phyloP scores from a whole-genome alignment of 2,888 invertebrate species.

The Lasioglossum lativentre region DNA sequence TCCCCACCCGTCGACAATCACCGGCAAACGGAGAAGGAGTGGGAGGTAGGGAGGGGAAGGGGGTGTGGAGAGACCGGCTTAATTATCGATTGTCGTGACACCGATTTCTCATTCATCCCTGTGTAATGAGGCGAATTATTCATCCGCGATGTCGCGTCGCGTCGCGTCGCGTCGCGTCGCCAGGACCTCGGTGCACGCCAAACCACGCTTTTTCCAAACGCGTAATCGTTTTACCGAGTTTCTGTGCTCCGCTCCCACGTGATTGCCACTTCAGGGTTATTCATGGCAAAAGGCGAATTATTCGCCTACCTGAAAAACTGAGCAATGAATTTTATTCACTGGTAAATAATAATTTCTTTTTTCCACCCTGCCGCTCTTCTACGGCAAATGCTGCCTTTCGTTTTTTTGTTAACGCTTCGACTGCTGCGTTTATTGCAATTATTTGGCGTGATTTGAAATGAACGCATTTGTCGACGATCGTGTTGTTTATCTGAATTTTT shows the following conservation, averaged over 20 bases:
- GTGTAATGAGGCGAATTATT: conserved; percentile 38
- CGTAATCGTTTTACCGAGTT: conserved; percentile 7
- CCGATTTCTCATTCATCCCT: conserved; percentile 47
- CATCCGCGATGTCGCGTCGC: conserved; percentile 17
- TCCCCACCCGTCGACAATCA: neutral
- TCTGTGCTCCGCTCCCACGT: neutral
- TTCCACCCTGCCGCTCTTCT: neutral
- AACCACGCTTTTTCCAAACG: neutral
- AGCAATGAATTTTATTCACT: neutral
- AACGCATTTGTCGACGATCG: too few species aligned
- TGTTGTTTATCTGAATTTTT: neutral
- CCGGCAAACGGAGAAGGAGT: neutral
- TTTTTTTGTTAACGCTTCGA: neutral
- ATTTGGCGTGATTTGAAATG: neutral
- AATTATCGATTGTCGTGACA: conserved; percentile 52
- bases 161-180: neutral
- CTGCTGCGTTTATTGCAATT: neutral
- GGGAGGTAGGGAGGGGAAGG: neutral
- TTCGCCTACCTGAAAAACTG: neutral
- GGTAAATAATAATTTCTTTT: neutral
- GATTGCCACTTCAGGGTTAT: neutral
- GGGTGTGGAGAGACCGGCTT: conserved; percentile 33
- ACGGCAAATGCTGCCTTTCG: neutral
- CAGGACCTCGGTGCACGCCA: neutral
- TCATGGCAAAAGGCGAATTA: neutral